Conservation (phyloP, 1,140 invertebrate species). For the Drosophila grimshawi region DNA sequence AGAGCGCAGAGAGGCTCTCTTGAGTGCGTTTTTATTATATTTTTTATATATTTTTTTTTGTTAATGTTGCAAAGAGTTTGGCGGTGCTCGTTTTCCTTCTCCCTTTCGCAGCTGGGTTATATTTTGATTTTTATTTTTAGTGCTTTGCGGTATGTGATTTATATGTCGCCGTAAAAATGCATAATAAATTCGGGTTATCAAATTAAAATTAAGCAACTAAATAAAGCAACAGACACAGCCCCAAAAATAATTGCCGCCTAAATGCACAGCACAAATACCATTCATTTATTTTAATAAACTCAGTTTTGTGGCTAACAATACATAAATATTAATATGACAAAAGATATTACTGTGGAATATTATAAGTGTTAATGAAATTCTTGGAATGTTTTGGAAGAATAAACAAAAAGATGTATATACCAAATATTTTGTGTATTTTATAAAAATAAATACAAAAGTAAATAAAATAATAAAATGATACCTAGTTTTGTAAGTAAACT, state of each 20-base stretch:
- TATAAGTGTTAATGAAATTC: no score
- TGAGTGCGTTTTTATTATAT: slow-evolving; percentile 36
- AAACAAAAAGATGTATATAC: no score
- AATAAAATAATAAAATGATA: no score
- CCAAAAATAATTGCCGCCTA: background rate
- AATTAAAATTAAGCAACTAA: slow-evolving; percentile 52
- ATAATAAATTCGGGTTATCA: slow-evolving; percentile 52
- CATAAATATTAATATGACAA: background rate
- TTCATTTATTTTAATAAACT: slow-evolving; percentile 1
- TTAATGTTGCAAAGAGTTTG: background rate
- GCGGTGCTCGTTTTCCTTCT: background rate
- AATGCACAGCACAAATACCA: slow-evolving; percentile 1
- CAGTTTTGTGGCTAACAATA: background rate
- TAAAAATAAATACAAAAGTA: no score
- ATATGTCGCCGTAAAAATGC: slow-evolving; percentile 53
- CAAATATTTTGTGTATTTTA: no score
- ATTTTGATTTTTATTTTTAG: slow-evolving; percentile 58
- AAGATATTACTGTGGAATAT: no score
- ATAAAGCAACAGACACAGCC: slow-evolving; percentile 7
- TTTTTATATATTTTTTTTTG: slow-evolving; percentile 25
- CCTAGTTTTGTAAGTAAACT: background rate
- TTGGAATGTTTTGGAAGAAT: no score
- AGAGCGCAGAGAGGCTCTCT: background rate
- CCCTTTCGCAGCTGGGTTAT: slow-evolving; percentile 28
- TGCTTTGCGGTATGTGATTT: slow-evolving; percentile 58